These are phyloP conservation scores for Pagetopsis macropterus DNA, from an alignment of 2,797 vertebrate species.

Conservation along the genomic window DNA sequence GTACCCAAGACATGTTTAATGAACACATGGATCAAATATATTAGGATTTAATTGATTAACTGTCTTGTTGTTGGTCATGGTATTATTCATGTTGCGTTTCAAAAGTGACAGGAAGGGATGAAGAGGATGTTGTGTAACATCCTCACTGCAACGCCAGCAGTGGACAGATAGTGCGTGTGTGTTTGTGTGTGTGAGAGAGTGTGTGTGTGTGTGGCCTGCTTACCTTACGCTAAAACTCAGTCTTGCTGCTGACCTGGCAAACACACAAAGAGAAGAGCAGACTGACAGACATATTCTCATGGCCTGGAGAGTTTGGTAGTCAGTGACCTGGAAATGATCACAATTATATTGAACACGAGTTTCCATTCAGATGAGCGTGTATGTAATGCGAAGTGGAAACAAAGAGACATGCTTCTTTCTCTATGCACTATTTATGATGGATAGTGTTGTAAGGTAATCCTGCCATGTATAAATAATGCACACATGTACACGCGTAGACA, in stretches of 20 bases:
- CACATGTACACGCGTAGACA: neutral
- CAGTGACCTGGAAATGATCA: slow-evolving; percentile 76
- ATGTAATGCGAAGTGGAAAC: slow-evolving; percentile 21
- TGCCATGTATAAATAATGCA: slow-evolving; percentile 55
- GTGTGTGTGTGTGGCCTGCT: slow-evolving; percentile 6
- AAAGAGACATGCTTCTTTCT: slow-evolving; percentile 27
- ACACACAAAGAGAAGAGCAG: slow-evolving; percentile 27
- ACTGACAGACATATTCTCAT: slow-evolving; percentile 11
- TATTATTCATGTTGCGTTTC: too few species aligned
- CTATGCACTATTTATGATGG: slow-evolving; percentile 46
- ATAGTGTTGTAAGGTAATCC: slow-evolving; percentile 47
- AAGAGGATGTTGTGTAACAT: too few species aligned
- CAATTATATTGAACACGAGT: slow-evolving; percentile 61
- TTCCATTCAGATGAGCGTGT: slow-evolving; percentile 63
- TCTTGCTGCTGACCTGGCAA: slow-evolving; percentile 26
- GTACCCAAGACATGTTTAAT: neutral
- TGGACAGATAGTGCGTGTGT: neutral
- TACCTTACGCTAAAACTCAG: slow-evolving; percentile 19
- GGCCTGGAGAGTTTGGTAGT: slow-evolving; percentile 56
- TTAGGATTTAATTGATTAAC: slow-evolving; percentile 4
- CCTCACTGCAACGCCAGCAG: too few species aligned
- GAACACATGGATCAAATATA: neutral
- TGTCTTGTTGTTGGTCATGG: neutral
- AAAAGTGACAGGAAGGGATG: too few species aligned
- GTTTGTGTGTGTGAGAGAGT: slow-evolving; percentile 13